Conservation (phyloP, 2,888 invertebrate species). For the Protodeltote pygarga region DNA sequence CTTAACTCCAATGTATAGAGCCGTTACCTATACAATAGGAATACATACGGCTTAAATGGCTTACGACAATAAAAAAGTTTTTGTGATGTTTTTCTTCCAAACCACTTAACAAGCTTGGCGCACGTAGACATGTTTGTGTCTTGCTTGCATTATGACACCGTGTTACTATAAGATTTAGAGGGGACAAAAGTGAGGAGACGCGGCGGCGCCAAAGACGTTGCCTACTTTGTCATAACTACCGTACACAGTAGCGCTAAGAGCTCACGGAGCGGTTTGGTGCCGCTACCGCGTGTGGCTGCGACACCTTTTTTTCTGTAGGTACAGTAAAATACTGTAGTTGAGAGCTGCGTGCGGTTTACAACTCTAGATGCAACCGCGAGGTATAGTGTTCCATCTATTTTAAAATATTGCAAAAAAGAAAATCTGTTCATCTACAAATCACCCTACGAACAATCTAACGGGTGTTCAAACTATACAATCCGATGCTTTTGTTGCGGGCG, state of each 20-base stretch:
- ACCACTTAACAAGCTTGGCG: conserved; percentile 87
- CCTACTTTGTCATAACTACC: conserved; percentile 71
- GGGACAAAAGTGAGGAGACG: conserved; percentile 83
- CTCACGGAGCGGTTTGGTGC: conserved; percentile 28
- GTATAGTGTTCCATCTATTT: no score
- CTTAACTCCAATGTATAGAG: conserved; percentile 54
- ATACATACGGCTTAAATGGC: conserved; percentile 81
- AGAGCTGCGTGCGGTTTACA: no score
- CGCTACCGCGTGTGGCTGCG: no score
- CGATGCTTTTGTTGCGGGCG: no score
- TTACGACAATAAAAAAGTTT: conserved; percentile 85
- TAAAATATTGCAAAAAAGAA: no score
- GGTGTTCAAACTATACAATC: no score
- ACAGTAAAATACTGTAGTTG: no score
- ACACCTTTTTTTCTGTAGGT: no score
- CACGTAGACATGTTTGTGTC: conserved; percentile 86
- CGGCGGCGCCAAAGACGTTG: conserved; percentile 72
- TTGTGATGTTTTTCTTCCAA: conserved; percentile 87
- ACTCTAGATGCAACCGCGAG: no score
- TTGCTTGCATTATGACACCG: conserved; percentile 86
- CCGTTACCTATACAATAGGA: conserved; percentile 66
- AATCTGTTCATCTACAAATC: no score
- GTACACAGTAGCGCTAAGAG: conserved; percentile 51
- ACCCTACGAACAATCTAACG: no score
- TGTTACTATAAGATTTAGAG: conserved; percentile 85